A percentile compares a stretch with the other conserved stretches of the same genome.
phyloP scores from a whole-genome alignment of 2,113 vertebrate species.

The Pteruthius melanotis region DNA sequence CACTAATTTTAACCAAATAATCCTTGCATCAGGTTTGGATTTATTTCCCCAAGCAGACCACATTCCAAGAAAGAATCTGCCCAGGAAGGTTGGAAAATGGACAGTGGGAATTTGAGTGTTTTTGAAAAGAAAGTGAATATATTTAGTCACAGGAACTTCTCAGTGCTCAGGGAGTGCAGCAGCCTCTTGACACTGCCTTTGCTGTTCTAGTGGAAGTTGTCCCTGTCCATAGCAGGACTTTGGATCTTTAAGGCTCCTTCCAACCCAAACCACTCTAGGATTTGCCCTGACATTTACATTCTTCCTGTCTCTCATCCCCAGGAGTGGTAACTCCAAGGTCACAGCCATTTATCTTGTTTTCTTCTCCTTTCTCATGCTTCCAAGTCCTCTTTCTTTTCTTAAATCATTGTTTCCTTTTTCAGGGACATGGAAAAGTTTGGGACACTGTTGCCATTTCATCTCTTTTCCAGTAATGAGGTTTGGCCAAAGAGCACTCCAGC shows the following conservation, averaged over 20 bases:
- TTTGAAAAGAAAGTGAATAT: not conserved
- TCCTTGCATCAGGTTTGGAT: not conserved
- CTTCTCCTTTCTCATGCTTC: not conserved
- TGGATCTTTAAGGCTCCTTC: not conserved
- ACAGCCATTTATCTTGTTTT: not conserved
- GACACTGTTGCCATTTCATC: not conserved
- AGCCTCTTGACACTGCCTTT: not conserved
- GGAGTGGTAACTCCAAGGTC: not conserved
- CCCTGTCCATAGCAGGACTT: not conserved
- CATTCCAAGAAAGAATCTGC: not conserved
- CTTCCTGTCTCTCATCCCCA: not conserved
- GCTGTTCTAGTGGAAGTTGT: not conserved
- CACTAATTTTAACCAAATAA: not conserved
- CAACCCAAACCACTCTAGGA: not conserved
- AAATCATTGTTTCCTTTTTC: not conserved
- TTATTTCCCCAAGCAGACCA: not conserved
- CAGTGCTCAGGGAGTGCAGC: not conserved
- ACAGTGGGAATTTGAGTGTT: accelerated
- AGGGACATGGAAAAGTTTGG: not conserved
- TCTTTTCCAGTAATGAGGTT: not conserved
- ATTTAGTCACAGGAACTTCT: not conserved
- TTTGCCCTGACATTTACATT: not conserved
- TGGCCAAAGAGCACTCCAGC: not conserved
- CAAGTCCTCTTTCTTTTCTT: not conserved
- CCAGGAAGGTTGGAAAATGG: not conserved